Evolutionary conservation across 2,888 invertebrate species (phyloP), one percentile per base, ranked within the genome.

Genomic region (Acronicta leporina): DNA sequence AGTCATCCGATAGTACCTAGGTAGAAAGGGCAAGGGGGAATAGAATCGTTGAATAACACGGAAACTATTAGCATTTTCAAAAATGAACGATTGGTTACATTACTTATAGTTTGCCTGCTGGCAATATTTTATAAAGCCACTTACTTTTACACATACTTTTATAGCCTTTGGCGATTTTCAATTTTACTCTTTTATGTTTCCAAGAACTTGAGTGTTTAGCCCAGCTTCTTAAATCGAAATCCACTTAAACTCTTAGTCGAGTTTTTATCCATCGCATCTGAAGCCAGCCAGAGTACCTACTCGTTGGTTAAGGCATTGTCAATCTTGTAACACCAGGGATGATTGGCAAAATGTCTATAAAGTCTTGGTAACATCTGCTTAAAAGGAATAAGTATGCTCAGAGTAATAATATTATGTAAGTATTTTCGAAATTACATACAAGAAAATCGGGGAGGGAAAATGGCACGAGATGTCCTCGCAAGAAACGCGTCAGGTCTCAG

Each of bases 151-250:
- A 70, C 45, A 60, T 48, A 47, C 49, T 74, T 75, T 78, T 73
- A 73, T 15, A 62, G 68, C 77, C 57, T 53, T 44, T 59, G 70
- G 73, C 76, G 68, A 71, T 74, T 78, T 77, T 72, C 80, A 77
- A 73, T 74, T 75, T 73, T 69, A 63, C 63, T 73, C 66, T 69
- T 75, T 64, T 54, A 64, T 49, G 50, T 67, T 56, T 64, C 25
- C 53, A 42, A 35, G 47, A 63, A 63, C 55, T 71, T 58, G 62
- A 60, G 59, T 55, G 43, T 55, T 73, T 35, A 42, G 27, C 49
- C 42, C 51, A 46, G 54, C 61, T 38, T 63, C 47, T 55, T 46
- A 41, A 55, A 74, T 59, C 52, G 66, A 60, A 63, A 47, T 68
- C 50, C 49, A 73, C 48, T 59, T 71, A 46, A 49, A 47, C 45